Conservation (phyloP, 2,113 vertebrate species). For the Mustelus asterias region DNA sequence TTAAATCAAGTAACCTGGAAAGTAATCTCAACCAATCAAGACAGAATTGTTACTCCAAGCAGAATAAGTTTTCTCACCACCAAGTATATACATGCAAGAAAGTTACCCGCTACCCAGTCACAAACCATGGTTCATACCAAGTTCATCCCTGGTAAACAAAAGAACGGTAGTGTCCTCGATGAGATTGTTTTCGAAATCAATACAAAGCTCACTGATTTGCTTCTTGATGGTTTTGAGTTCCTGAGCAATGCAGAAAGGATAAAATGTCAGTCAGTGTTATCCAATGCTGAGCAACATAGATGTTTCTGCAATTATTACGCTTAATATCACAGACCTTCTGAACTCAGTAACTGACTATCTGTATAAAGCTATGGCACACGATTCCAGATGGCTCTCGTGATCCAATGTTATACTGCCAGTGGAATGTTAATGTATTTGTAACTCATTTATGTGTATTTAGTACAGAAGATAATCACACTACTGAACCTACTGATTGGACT, state of each 20-base stretch:
- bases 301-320: not conserved
- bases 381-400: not conserved
- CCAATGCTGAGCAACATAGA: not conserved
- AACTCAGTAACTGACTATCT: not conserved
- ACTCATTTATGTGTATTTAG: not conserved
- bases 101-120: not conserved
- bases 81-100: no score
- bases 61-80: not conserved
- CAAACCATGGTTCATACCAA: slow-evolving; percentile 58
- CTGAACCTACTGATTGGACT: slow-evolving; percentile 69
- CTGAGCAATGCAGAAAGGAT: slow-evolving; percentile 49
- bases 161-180: slow-evolving; percentile 81
- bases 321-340: not conserved
- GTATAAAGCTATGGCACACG: not conserved
- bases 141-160: slow-evolving; percentile 71
- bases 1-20: not conserved
- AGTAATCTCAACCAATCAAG: not conserved
- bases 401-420: not conserved
- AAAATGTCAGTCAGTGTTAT: not conserved
- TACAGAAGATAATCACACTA: not conserved
- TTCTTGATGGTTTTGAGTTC: slow-evolving; percentile 83
- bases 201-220: slow-evolving; percentile 76
- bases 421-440: not conserved
- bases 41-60: not conserved
- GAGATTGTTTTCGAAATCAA: slow-evolving; percentile 89